A percentile compares a stretch with the other conserved stretches of the same genome.
Conservation (phyloP, 2,888 invertebrate genomes). For the Rosalia funebris region DNA sequence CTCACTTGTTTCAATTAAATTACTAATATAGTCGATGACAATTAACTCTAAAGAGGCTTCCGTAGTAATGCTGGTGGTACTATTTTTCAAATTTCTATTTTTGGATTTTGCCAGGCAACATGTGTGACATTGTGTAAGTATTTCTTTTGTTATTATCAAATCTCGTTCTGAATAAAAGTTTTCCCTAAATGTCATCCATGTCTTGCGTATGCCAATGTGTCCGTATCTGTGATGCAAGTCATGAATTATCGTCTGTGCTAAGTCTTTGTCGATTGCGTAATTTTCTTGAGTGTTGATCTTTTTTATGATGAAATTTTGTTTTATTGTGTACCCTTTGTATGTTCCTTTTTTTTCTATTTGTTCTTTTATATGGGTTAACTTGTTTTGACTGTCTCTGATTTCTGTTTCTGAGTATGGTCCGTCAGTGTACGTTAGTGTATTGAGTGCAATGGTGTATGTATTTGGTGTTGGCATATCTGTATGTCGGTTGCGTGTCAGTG, state of each 20-base stretch:
- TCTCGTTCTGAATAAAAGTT: constrained; percentile 16
- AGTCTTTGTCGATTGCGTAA: too few species aligned
- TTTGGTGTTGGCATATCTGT: too few species aligned
- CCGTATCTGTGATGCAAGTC: too few species aligned
- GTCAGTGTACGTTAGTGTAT: too few species aligned
- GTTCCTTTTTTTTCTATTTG: not conserved
- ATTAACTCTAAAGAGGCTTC: constrained; percentile 8
- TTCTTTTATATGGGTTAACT: not conserved
- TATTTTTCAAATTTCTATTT: too few species aligned
- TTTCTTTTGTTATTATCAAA: not conserved
- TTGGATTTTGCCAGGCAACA: constrained; percentile 1
- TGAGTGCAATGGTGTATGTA: not conserved
- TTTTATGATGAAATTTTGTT: constrained; percentile 3
- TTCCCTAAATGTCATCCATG: constrained; percentile 11
- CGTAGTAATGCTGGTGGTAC: too few species aligned
- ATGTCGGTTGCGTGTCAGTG: too few species aligned
- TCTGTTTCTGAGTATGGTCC: too few species aligned
- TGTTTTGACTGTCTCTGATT: too few species aligned
- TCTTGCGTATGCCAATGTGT: too few species aligned
- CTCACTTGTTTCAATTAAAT: constrained; percentile 12
- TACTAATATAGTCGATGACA: too few species aligned
- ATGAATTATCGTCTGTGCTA: constrained; percentile 7
- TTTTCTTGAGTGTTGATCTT: not conserved
- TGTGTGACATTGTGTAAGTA: not conserved
- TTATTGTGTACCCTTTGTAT: too few species aligned